phyloP scores from a whole-genome alignment of 2,888 invertebrate genomes.

The Arctia plantaginis region DNA sequence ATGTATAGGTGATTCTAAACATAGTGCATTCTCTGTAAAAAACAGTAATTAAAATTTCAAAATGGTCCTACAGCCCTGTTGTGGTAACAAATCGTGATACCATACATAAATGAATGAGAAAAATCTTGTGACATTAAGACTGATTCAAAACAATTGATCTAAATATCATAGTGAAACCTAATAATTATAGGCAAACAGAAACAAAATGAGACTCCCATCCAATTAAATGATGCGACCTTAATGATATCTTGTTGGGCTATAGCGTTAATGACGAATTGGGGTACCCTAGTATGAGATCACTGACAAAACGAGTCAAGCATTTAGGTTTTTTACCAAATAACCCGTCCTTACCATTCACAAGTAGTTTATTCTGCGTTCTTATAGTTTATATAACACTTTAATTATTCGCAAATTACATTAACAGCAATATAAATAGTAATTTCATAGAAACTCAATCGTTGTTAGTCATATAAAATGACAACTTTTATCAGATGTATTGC shows the following conservation, averaged over 20 bases:
- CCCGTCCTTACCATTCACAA: constrained; percentile 40
- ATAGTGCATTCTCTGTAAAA: background rate
- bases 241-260: constrained; percentile 27
- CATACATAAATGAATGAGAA: constrained; percentile 4
- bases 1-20: background rate
- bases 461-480: constrained; percentile 48
- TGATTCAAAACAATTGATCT: background rate
- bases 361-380: constrained; percentile 15
- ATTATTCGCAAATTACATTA: constrained; percentile 22
- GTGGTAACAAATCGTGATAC: background rate
- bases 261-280: constrained; percentile 43
- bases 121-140: background rate
- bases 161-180: background rate
- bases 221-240: constrained; percentile 18
- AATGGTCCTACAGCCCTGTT: constrained; percentile 1
- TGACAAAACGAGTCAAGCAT: constrained; percentile 35
- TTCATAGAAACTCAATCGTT: constrained; percentile 25
- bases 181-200: background rate
- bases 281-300: constrained; percentile 51
- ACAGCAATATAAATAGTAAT: constrained; percentile 32
- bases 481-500: constrained; percentile 25
- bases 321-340: constrained; percentile 11
- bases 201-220: background rate
- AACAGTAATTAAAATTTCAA: background rate
- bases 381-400: constrained; percentile 15